These are phyloP conservation scores for Bombus affinis DNA, from an alignment of 1,140 invertebrate genomes.

Conservation along the genomic window DNA sequence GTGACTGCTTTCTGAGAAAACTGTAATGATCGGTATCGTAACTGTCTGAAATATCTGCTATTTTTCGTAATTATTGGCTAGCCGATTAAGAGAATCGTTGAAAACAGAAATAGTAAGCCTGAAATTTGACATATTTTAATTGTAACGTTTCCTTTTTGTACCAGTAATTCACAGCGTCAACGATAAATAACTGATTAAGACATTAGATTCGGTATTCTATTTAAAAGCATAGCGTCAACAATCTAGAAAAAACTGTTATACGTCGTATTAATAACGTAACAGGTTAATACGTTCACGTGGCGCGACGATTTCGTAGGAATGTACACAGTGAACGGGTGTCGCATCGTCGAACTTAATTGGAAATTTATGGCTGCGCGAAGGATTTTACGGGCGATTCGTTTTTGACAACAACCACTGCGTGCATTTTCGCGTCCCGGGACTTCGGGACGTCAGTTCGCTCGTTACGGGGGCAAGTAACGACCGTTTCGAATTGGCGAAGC, in stretches of 20 bases:
- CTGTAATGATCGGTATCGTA: too few species aligned
- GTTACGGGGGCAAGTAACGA: slow-evolving; percentile 59
- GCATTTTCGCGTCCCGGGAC: slow-evolving; percentile 12
- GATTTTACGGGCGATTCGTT: slow-evolving; percentile 50
- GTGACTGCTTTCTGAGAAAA: too few species aligned
- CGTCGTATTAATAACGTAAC: slow-evolving; percentile 18
- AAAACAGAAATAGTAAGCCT: too few species aligned
- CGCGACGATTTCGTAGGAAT: neutral
- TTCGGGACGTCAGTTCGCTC: slow-evolving; percentile 56
- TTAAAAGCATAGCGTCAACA: too few species aligned
- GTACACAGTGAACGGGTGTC: neutral
- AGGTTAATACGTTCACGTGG: neutral
- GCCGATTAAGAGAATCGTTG: too few species aligned
- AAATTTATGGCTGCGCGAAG: slow-evolving; percentile 47
- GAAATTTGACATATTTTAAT: too few species aligned
- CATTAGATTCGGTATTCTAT: too few species aligned
- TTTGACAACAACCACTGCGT: slow-evolving; percentile 27
- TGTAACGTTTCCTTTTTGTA: too few species aligned
- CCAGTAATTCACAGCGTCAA: neutral
- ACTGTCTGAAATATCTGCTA: too few species aligned
- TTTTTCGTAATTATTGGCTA: too few species aligned
- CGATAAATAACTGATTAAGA: neutral
- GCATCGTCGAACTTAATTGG: slow-evolving; percentile 45
- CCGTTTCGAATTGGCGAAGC: slow-evolving; percentile 57
- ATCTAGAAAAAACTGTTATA: too few species aligned